Evolutionary conservation across 2,113 vertebrate genomes (phyloP).

Genomic region (Opisthocomus hoazin): DNA sequence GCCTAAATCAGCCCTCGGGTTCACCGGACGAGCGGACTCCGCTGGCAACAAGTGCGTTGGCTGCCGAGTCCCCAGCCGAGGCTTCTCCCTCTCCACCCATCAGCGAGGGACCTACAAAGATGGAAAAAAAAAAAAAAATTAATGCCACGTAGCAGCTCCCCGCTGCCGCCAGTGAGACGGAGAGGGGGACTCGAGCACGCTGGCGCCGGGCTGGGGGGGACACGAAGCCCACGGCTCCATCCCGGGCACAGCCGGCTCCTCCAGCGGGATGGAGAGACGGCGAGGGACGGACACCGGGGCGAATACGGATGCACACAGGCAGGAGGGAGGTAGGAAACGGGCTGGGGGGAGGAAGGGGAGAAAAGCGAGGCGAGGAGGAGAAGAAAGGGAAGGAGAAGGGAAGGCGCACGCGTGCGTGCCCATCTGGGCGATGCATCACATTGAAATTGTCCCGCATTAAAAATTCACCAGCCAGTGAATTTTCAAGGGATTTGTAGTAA

Average conservation of each 20-base stretch:
- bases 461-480: slow-evolving; percentile 96
- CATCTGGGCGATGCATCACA: slow-evolving; percentile 75
- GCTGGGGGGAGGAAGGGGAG: not conserved
- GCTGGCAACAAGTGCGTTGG: not conserved
- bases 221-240: not conserved
- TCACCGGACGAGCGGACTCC: not conserved
- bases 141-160: not conserved
- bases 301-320: fast-evolving
- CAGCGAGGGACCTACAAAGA: not conserved
- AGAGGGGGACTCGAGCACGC: fast-evolving
- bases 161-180: fast-evolving
- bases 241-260: fast-evolving
- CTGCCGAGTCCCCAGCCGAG: not conserved
- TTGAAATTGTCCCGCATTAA: slow-evolving; percentile 87
- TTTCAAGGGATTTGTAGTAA: slow-evolving; percentile 99
- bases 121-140: not conserved
- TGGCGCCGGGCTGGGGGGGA: not conserved
- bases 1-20: not conserved
- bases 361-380: not conserved
- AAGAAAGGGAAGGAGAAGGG: not conserved
- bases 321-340: not conserved
- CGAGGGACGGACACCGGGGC: fast-evolving
- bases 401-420: not conserved
- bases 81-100: not conserved
- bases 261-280: not conserved